phyloP scores from a whole-genome alignment of 2,113 vertebrate species.

The Tragelaphus strepsiceros region DNA sequence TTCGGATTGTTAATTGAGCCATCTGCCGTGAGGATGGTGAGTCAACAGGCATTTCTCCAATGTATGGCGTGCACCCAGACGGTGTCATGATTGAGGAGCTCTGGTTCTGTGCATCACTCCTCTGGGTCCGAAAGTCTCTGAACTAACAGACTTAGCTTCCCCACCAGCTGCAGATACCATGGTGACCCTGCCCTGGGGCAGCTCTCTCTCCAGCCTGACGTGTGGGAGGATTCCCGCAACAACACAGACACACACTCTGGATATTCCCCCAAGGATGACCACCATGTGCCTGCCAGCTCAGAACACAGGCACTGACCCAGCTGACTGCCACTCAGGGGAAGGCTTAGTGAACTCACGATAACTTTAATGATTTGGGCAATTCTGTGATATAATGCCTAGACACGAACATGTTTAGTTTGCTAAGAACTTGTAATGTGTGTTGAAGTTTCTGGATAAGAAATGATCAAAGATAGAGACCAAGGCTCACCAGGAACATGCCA shows the following conservation, averaged over 20 bases:
- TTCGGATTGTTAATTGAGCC: slow-evolving; percentile 30
- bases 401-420: not conserved
- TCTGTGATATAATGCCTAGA: not conserved
- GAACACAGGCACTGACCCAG: not conserved
- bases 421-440: not conserved
- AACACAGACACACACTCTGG: not conserved
- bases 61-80: not conserved
- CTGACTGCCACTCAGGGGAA: not conserved
- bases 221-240: not conserved
- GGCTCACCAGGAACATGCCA: not conserved
- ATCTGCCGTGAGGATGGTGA: slow-evolving; percentile 15
- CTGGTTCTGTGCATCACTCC: not conserved
- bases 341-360: not conserved
- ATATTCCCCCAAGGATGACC: not conserved
- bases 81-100: not conserved
- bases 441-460: not conserved
- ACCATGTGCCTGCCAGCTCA: not conserved
- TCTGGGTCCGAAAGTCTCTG: not conserved
- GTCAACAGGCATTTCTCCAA: slow-evolving; percentile 31
- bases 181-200: not conserved
- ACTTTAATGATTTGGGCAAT: not conserved
- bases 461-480: not conserved
- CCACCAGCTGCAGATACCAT: not conserved
- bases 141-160: not conserved
- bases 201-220: not conserved